phyloP scores from a whole-genome alignment of 2,888 invertebrate species.

The Anagyrus pseudococci region DNA sequence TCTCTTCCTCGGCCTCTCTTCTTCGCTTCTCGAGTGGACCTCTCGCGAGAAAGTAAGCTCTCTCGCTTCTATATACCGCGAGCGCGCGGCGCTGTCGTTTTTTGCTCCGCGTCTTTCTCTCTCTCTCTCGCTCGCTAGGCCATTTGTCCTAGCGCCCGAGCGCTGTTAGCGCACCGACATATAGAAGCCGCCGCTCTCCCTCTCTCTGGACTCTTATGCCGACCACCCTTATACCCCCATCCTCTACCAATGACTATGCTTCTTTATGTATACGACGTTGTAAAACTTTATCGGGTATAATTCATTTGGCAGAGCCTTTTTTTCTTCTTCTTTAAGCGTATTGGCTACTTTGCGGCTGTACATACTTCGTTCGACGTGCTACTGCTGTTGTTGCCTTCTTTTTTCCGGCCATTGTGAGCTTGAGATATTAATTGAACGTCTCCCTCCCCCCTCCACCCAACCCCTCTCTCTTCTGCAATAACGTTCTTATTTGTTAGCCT shows the following conservation, averaged over 20 bases:
- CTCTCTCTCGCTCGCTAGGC: background rate
- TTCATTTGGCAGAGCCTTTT: conserved; percentile 12
- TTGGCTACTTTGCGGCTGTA: no score
- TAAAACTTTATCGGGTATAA: conserved; percentile 15
- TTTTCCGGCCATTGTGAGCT: background rate
- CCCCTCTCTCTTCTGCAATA: background rate
- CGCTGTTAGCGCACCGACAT: background rate
- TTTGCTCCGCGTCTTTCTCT: background rate
- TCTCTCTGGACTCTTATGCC: background rate
- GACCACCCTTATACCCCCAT: background rate
- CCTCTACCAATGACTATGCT: background rate
- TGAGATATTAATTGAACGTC: background rate
- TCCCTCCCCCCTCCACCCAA: background rate
- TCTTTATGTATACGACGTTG: conserved; percentile 11
- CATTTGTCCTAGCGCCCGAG: conserved; percentile 14
- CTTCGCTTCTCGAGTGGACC: no score
- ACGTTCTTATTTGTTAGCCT: background rate
- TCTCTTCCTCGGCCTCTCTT: no score
- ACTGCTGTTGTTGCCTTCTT: background rate
- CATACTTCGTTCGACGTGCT: background rate
- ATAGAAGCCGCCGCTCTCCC: background rate
- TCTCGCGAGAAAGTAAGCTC: no score
- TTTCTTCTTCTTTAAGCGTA: no score
- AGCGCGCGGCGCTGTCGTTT: background rate
- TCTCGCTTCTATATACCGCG: background rate